Base-by-base conservation (phyloP, 2,113 vertebrate species). In the Lonchura striata region DNA sequence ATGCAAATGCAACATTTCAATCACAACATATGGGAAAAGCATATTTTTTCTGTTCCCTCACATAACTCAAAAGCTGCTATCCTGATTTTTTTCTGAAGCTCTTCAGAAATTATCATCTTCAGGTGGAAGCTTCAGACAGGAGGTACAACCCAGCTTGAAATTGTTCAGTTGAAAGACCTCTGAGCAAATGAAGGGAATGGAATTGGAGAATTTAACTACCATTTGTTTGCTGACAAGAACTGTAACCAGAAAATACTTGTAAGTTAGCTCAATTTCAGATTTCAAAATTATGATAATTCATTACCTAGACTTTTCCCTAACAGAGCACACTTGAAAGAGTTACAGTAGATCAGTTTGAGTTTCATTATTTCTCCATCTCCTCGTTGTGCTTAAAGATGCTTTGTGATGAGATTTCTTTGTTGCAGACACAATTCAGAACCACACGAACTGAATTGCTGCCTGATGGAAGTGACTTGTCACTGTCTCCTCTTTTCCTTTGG, bases 1-100 rank as follows among this genome's bases (percentile, higher is more conserved):
- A 97, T 87, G 96, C 75, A 97, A 96, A 97, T 94, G 37, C 88
- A 96, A 81, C 77, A 81, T 93, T 96, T 95, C 95, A 92, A 80
- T 94, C 94, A 89, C 92, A 93, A 65, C 92, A 88, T 93, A 96
- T 86, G 91, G 94, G 75, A 64, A 94, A 97, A 94, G 44, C 80
- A 49, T 95, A 92, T 84, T 87, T 88, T 87, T 77, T 69, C 44
- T 13, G 5, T 91, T 95, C 44, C 27, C 33, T 87, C 66, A 57
- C 66, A 27, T 92, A 88, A 94, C 53, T 95, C 77, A 95, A 72
- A 92, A 95, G 25, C 31, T 5, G 15, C 72, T 92, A 61, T 83
- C 84, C 57, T 70, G 46, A 89, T 85, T 93, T 92, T 88, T 88
- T 86, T 75, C 60, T 61, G 70, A 84, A 82, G 28, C 47, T 66